phyloP scores from a whole-genome alignment of 1,140 invertebrate genomes.

The Diprion similis region DNA sequence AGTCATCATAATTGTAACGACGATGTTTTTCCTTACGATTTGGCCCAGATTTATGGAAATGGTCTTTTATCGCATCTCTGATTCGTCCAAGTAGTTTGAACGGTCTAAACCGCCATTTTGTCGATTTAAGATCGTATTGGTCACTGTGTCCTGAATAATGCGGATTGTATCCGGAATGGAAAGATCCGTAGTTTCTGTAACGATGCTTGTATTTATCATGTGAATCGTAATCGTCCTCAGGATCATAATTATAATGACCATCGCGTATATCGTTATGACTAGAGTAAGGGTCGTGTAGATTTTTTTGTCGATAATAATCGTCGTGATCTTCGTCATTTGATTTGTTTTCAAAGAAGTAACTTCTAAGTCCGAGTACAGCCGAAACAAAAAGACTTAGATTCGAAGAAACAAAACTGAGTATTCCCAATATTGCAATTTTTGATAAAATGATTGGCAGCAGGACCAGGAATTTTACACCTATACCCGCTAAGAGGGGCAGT shows the following conservation, averaged over 20 bases:
- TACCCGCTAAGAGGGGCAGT: constrained; percentile 46
- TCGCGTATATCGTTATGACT: background rate
- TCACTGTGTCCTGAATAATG: background rate
- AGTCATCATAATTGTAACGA: background rate
- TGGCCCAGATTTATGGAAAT: background rate
- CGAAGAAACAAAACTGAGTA: constrained; percentile 41
- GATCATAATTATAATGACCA: background rate
- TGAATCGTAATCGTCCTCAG: background rate
- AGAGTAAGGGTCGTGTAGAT: background rate
- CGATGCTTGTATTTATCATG: background rate
- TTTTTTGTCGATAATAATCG: constrained; percentile 3
- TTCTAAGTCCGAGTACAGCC: constrained; percentile 31
- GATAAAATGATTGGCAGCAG: constrained; percentile 46
- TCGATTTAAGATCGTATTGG: background rate
- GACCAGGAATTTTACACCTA: constrained; percentile 47
- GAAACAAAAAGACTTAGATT: constrained; percentile 40
- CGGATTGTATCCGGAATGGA: background rate
- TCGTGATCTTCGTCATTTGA: constrained; percentile 15
- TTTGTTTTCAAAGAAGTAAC: constrained; percentile 33
- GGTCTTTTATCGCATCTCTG: background rate
- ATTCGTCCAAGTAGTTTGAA: background rate
- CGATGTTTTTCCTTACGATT: background rate
- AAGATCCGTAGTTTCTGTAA: background rate
- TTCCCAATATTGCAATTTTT: constrained; percentile 44
- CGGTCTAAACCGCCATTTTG: background rate